These are phyloP conservation scores for Muscicapa comitata DNA, from an alignment of 2,797 vertebrate genomes.

Conservation along the genomic window DNA sequence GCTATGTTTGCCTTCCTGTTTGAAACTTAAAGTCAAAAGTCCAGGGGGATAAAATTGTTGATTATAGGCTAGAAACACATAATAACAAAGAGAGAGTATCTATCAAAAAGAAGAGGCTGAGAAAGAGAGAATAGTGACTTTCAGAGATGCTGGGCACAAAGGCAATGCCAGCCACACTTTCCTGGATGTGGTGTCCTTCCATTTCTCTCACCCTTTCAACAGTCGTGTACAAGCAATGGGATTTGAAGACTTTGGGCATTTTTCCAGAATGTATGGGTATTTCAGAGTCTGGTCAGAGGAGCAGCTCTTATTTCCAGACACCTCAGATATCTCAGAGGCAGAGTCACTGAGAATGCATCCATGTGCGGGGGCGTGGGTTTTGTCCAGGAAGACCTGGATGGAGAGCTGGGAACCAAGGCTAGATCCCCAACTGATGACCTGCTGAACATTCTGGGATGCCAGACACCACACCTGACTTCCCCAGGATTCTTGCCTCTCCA, in stretches of 20 bases:
- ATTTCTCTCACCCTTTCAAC: neutral
- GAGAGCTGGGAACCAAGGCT: neutral
- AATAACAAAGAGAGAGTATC: neutral
- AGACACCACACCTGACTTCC: neutral
- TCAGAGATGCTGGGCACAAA: neutral
- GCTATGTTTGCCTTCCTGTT: neutral
- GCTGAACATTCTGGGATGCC: neutral
- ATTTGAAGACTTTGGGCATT: neutral
- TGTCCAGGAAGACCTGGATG: neutral
- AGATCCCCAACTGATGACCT: rapidly evolving
- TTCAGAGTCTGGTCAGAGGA: neutral
- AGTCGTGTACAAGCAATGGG: neutral
- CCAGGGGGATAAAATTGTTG: neutral
- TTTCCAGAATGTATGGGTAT: neutral
- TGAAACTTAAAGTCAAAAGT: neutral
- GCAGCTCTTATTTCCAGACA: neutral
- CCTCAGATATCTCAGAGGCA: neutral
- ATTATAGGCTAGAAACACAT: neutral
- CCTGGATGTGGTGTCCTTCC: neutral
- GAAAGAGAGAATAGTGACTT: neutral
- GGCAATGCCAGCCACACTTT: neutral
- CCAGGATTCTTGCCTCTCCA: neutral
- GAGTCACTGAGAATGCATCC: neutral
- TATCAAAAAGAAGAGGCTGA: neutral
- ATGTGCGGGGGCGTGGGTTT: rapidly evolving